Evolutionary conservation across 2,797 vertebrate genomes (phyloP), one percentile per base, ranked within the genome.

Genomic region (Dryobates pubescens): DNA sequence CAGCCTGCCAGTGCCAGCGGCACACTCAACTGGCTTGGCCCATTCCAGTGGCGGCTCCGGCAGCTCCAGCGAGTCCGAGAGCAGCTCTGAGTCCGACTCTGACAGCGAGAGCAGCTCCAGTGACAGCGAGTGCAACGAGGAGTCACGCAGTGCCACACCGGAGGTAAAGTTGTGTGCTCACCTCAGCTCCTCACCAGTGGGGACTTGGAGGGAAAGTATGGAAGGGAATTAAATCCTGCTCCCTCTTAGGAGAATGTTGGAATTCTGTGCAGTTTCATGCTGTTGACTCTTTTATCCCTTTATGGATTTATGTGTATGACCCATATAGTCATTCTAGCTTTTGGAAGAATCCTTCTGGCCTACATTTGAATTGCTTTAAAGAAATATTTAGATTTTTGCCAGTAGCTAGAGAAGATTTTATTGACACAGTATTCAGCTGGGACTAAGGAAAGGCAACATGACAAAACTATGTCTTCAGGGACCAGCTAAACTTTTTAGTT

Each of bases 71-170:
- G 98, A 99, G 96, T 99, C 98, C 1, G 98, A 99, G 96, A 98
- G 98, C 97, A 99, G 98, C 96, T 99, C 98, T 0, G 98, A 99
- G 95, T 99, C 98, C 0, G 98, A 99, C 96, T 98, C 98, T 0
- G 98, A 99, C 83, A 98, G 98, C 2, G 98, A 99, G 96, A 99
- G 98, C 97, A 99, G 98, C 97, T 99, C 98, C 92, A 99, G 98
- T 6, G 98, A 98, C 97, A 99, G 98, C 26, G 98, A 99, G 89
- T 98, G 98, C 96, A 98, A 99, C 62, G 98, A 97, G 93, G 97
- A 97, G 32, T 98, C 98, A 0, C 98, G 98, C 70, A 98, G 96
- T 79, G 95, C 97, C 92, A 98, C 98, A 1, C 98, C 98, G 2
- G 98, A 99, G 98, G 98, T 99, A 96, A 59, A 67, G 75, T 29